Base-by-base conservation (phyloP, 2,888 invertebrate genomes). In the Parnassius orleans region DNA sequence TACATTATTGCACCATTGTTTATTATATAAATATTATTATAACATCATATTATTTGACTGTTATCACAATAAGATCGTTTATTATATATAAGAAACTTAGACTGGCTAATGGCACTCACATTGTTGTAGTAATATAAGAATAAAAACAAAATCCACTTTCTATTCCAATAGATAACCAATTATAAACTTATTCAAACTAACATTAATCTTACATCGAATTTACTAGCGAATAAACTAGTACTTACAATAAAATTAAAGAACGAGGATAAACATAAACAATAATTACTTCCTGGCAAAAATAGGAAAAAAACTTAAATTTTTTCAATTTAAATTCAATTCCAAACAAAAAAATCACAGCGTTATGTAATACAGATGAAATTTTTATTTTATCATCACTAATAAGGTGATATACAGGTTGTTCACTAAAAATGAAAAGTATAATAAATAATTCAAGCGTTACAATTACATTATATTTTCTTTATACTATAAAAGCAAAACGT, bases 141-240 rank as follows among this genome's bases (percentile, higher is more conserved):
- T 41, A 53, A 61, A 57, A 53, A 59, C 44, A 59, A 53, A 56
- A 51, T 46, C 46, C 14, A 52, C 51, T 51, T 47, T n/a, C 9
- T 15, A 51, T 41, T n/a, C 46, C 12, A 14, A 19, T 51, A 42
- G 41, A 9, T 11, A 15, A 58, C 15, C 24, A 50, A 51, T 46
- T 44, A 46, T 54, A 11, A 51, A 56, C 55, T 60, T 55, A 56
- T 51, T 46, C 56, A 48, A 53, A 3, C 10, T 61, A 61, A 53
- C 7, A 33, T 54, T 63, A 63, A n/a, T 51, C 43, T 56, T 63
- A 59, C 12, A 15, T 19, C 11, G 19, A 57, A 44, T 52, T 58
- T 44, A 56, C 63, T 63, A 63, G 56, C 63, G 55, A 62, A 51
- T n/a, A 12, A 62, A 53, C 62, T 62, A 62, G 50, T 51, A 12